A percentile compares a stretch with the other conserved stretches of the same genome.
Evolutionary conservation across 2,888 invertebrate species (phyloP).

Genomic region (Machimus atricapillus): DNA sequence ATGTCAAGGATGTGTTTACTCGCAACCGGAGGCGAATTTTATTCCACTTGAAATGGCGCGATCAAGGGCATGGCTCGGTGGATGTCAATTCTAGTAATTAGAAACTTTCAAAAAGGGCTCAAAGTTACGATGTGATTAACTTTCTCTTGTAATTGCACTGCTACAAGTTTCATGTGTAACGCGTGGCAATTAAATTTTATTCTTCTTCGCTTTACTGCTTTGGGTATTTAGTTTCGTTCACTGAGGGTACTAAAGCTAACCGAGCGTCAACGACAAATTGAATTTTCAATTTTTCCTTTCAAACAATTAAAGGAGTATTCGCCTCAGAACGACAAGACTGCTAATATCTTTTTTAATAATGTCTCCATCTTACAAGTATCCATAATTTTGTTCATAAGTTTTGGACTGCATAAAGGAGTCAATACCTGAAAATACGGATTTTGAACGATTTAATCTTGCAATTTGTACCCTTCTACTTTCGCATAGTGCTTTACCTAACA

Average conservation of each 20-base stretch:
- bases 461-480: too few relatives aligned
- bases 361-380: too few relatives aligned
- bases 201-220: not conserved
- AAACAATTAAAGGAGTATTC: not conserved
- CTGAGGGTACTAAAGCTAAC: not conserved
- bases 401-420: too few relatives aligned
- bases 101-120: constrained; percentile 8
- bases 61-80: not conserved
- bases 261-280: not conserved
- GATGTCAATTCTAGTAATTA: constrained; percentile 29
- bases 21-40: not conserved
- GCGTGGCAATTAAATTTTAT: not conserved
- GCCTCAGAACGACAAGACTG: not conserved
- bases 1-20: constrained; percentile 36
- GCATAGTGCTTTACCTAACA: too few relatives aligned
- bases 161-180: not conserved
- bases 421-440: too few relatives aligned
- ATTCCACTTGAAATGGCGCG: not conserved
- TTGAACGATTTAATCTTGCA: too few relatives aligned
- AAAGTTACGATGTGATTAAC: constrained; percentile 21
- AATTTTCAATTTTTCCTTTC: not conserved
- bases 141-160: not conserved
- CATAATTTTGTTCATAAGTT: too few relatives aligned
- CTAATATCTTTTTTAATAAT: not conserved
- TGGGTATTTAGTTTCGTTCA: not conserved